phyloP scores from a whole-genome alignment of 2,797 vertebrate genomes.

The Manis crassicaudata region DNA sequence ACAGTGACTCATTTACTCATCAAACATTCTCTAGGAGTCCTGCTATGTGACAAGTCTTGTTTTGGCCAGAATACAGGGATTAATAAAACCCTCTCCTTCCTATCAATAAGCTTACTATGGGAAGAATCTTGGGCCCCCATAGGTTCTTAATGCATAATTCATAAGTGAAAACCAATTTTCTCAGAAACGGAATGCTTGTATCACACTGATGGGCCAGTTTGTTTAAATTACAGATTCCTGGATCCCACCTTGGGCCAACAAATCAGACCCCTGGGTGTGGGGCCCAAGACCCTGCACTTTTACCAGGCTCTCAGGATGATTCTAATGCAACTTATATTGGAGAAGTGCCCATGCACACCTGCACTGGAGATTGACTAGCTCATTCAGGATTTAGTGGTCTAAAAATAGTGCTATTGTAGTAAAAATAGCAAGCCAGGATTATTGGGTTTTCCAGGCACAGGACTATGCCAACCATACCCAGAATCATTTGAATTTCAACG shows the following conservation, averaged over 20 bases:
- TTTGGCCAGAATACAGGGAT: neutral
- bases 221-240: neutral
- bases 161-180: neutral
- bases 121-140: neutral
- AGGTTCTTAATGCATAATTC: neutral
- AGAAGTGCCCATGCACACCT: neutral
- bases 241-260: neutral
- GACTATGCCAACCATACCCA: neutral
- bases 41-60: neutral
- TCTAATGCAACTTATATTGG: neutral
- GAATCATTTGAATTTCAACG: neutral
- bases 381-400: neutral
- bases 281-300: no score
- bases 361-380: neutral
- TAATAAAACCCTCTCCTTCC: neutral
- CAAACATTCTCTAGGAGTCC: neutral
- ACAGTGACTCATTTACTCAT: neutral
- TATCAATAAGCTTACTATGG: neutral
- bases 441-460: neutral
- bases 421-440: neutral
- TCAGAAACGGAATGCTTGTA: neutral
- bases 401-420: neutral
- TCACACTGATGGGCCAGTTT: neutral
- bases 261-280: neutral
- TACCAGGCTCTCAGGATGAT: no score